Base-by-base conservation (phyloP, 2,113 vertebrate species). In the Puffinus mauretanicus region DNA sequence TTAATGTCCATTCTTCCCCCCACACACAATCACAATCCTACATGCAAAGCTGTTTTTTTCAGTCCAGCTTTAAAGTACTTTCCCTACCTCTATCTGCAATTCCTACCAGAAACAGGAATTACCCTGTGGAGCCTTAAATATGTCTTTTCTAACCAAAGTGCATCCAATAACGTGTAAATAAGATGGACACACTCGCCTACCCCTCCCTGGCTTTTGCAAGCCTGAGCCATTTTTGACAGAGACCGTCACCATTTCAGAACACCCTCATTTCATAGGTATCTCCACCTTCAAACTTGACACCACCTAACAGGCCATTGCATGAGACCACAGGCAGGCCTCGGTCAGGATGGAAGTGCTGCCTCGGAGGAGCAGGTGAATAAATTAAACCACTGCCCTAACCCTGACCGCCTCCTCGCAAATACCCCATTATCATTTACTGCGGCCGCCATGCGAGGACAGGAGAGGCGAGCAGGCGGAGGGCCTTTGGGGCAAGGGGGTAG, bases 401-500 rank as follows among this genome's bases (percentile, higher is more conserved):
- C n/a, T 13, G 18, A 10, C 27, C 1, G 0, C 40, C 25, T 1
- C 25, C 8, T 36, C 16, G 1, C 44, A 46, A 51, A 18, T 0
- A 5, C 6, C 8, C 20, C 7, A 11, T 20, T 14, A 20, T 29
- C 14, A 5, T 17, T 46, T 29, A 34, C 30, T 42, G 18, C 10
- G 3, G 10, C 24, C 17, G 1, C 10, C 38, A 18, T 20, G 11
- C 1, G 2, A 18, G 4, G 7, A 9, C 46, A 22, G 30, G 4
- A 29, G 11, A 36, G 4, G 21, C 5, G 2, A 29, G 26, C 9
- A 6, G 32, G 22, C 32, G 0, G 40, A 40, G 40, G 11, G 15
- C 34, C 26, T 11, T 16, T 0, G 4, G 9, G 21, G 27, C 32
- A 3, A 21, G 13, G 38, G 2, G 7, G 3, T 2, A 10, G 5